Evolutionary conservation across 2,888 invertebrate genomes (phyloP), one percentile per base, ranked within the genome.

Genomic region (Criorhina ranunculi): DNA sequence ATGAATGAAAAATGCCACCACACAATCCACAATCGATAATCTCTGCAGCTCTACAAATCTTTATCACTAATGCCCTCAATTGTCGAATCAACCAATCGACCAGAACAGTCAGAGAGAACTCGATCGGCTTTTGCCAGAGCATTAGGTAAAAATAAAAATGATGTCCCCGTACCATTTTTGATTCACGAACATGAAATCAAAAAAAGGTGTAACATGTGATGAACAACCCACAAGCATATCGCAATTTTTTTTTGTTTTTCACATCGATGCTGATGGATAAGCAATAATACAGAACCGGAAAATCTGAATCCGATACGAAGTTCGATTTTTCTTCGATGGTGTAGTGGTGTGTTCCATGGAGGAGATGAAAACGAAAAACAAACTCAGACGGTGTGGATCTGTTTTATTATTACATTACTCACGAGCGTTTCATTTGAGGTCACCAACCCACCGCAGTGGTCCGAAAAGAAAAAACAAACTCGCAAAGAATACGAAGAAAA

Each of bases 361-460:
- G 46, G 42, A 6, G 31, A 69, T 69, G 53, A 31, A 40, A 55
- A 70, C 46, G 55, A 53, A 67, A 59, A 51, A 24, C 24, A 57
- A 42, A 69, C 40, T 69, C 44, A 40, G 46, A 57, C 11, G 19
- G 17, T 62, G 46, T 17, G 37, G 15, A 60, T 73, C 53, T 31
- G 62, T 70, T 66, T 73, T 24, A 33, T 53, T 33, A 37, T 62
- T 64, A 70, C 31, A 55, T 46, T 62, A 46, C 64, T 64, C 64
- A 15, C 46, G 24, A 66, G 35, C 24, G 12, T 40, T 40, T 33
- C n/a, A 15, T 72, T 77, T 60, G 77, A 77, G 72, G 82, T 77
- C 77, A 77, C 66, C 70, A 82, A 77, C 82, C 82, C 59, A 59
- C 35, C 53, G 44, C 42, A 64, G 24, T 59, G 15, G 17, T 49